phyloP scores from a whole-genome alignment of 2,888 invertebrate genomes.

The Portevinia maculata region DNA sequence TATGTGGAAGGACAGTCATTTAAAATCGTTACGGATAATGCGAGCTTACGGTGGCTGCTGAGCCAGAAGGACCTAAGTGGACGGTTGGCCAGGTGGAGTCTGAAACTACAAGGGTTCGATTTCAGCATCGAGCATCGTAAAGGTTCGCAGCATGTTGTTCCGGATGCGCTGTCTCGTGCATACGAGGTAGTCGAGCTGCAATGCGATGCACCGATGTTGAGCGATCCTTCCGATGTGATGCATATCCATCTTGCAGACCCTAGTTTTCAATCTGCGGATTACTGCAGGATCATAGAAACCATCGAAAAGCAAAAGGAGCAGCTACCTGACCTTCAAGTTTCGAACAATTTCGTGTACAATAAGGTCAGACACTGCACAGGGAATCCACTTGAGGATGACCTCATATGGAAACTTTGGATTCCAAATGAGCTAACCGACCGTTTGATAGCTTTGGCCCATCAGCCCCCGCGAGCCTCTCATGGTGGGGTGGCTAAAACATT shows the following conservation, averaged over 20 bases:
- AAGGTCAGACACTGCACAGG: background rate
- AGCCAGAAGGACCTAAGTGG: too few species aligned
- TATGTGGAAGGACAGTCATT: too few species aligned
- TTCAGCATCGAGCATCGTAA: slow-evolving; percentile 14
- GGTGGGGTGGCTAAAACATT: background rate
- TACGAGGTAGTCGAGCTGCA: background rate
- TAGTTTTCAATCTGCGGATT: slow-evolving; percentile 12
- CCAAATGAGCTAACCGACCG: background rate
- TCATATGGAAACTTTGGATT: slow-evolving; percentile 2
- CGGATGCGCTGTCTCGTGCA: background rate
- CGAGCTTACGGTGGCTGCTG: slow-evolving; percentile 11
- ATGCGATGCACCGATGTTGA: background rate
- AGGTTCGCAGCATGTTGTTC: slow-evolving; percentile 6
- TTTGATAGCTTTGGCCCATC: slow-evolving; percentile 15
- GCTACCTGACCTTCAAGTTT: slow-evolving; percentile 5
- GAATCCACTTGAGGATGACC: background rate
- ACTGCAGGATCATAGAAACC: background rate
- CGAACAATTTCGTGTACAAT: slow-evolving; percentile 7
- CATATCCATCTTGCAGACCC: background rate
- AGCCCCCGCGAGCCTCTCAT: slow-evolving; percentile 18
- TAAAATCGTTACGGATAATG: background rate
- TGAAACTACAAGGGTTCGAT: background rate
- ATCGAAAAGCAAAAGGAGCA: slow-evolving; percentile 13
- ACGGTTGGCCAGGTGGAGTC: too few species aligned
- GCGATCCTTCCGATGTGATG: background rate